Conservation (phyloP, 2,888 invertebrate genomes). For the Eupithecia insigniata region DNA sequence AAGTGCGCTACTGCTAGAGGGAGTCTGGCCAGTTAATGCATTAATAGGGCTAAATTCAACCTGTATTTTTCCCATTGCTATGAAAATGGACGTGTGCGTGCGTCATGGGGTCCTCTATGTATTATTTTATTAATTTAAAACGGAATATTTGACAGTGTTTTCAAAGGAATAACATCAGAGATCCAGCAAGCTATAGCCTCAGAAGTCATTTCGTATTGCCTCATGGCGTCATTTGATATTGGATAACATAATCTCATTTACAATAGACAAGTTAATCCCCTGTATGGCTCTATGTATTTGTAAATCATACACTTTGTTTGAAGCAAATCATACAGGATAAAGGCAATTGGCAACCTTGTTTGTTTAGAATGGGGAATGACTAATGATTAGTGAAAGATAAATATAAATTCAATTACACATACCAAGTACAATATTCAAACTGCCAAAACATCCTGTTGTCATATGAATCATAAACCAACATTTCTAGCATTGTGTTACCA, state of each 20-base stretch:
- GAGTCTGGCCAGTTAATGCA: too few species aligned
- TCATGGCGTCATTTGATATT: background rate
- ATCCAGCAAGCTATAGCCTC: background rate
- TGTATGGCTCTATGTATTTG: too few species aligned
- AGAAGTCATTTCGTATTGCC: too few species aligned
- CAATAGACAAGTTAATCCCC: background rate
- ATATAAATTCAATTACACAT: slow-evolving; percentile 6
- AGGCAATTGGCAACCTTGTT: background rate
- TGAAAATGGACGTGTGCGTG: too few species aligned
- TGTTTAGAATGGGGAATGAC: background rate
- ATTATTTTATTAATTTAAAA: too few species aligned
- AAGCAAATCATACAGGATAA: background rate
- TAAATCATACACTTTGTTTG: background rate
- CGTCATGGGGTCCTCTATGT: too few species aligned
- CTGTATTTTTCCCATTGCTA: too few species aligned
- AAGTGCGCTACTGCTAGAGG: too few species aligned
- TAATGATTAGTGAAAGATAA: background rate
- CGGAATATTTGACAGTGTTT: too few species aligned
- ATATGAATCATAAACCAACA: background rate
- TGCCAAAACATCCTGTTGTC: slow-evolving; percentile 6
- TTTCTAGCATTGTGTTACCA: background rate
- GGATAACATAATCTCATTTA: background rate
- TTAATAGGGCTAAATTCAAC: too few species aligned
- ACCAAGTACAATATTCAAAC: background rate
- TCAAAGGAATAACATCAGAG: too few species aligned